These are phyloP conservation scores for Lamellibrachia luymesi DNA, from an alignment of 1,140 invertebrate genomes.

Conservation along the genomic window DNA sequence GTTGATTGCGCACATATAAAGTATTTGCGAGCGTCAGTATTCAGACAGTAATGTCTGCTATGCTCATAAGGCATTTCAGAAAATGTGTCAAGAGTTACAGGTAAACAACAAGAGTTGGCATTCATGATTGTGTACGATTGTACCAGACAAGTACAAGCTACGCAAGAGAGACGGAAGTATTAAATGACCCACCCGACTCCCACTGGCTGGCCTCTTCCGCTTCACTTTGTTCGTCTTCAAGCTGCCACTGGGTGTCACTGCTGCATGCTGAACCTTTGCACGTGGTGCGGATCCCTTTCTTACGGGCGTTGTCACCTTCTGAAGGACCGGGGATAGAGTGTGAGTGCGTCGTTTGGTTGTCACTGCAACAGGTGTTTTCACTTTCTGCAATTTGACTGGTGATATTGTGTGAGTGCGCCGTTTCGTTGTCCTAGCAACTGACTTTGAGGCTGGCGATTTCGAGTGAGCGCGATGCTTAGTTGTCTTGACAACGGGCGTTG, in stretches of 20 bases:
- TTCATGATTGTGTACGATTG: neutral
- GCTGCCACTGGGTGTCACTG: neutral
- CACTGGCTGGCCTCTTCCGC: neutral
- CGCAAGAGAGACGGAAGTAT: neutral
- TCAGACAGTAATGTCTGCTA: too few relatives aligned
- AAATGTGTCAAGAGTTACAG: neutral
- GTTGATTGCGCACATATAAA: too few relatives aligned
- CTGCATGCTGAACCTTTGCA: neutral
- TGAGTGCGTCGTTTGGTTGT: neutral
- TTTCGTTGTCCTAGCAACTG: neutral
- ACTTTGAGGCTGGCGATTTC: neutral
- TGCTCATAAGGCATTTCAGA: neutral
- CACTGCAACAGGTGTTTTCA: neutral
- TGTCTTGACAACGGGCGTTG: neutral
- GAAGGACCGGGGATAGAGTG: neutral
- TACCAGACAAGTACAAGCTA: neutral
- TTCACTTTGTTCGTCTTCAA: neutral
- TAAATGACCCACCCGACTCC: neutral
- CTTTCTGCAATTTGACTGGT: neutral
- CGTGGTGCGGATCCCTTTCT: neutral
- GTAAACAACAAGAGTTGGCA: neutral
- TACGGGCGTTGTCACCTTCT: neutral
- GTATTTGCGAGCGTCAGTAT: too few relatives aligned
- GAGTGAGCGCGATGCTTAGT: neutral
- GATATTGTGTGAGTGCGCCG: neutral